phyloP scores from a whole-genome alignment of 2,797 vertebrate species.

The Mionectes olivaceus region DNA sequence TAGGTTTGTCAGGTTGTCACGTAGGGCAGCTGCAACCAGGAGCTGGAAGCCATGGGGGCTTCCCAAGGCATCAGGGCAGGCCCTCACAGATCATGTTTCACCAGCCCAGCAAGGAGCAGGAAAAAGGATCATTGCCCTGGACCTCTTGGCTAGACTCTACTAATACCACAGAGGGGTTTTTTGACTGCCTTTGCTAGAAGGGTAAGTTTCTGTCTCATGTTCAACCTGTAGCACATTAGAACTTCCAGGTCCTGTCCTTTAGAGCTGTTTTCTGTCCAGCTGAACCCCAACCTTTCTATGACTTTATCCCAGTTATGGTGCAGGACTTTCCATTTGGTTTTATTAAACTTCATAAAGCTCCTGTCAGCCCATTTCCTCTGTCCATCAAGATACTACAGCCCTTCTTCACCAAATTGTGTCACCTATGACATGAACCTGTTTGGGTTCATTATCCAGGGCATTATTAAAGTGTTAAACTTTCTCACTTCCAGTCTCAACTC shows the following conservation, averaged over 20 bases:
- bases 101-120: not conserved
- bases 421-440: not conserved
- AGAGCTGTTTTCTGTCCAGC: not conserved
- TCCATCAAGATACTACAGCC: not conserved
- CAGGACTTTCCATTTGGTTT: not conserved
- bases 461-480: not conserved
- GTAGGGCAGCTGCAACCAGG: not conserved
- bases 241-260: not conserved
- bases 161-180: not conserved
- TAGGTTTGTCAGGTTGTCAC: not conserved
- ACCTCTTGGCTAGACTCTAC: not conserved
- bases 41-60: not conserved
- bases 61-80: not conserved
- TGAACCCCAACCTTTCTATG: not conserved
- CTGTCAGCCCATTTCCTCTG: not conserved
- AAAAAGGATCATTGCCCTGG: not conserved
- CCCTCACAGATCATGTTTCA: rapidly evolving
- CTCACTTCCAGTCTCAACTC: rapidly evolving
- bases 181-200: not conserved
- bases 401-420: not conserved
- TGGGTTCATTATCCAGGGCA: not conserved
- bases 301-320: not conserved
- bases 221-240: not conserved
- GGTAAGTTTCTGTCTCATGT: not conserved
- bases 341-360: not conserved